Evolutionary conservation across 2,888 invertebrate species (phyloP), one percentile per base, ranked within the genome.

Genomic region (Camponotus fellah): DNA sequence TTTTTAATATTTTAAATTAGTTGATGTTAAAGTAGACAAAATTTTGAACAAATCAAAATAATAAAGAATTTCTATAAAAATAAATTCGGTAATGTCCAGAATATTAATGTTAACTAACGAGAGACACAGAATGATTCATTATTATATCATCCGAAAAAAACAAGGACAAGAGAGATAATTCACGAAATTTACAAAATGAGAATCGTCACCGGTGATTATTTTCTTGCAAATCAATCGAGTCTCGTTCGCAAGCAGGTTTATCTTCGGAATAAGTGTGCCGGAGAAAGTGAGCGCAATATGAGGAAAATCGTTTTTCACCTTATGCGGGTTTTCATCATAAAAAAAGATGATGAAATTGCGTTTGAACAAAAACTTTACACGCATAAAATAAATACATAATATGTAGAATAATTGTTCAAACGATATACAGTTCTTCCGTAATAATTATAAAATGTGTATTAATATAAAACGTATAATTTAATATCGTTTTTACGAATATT

Each of bases 201-300:
- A 71, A 60, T 60, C 79, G 34, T 56, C 66, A 6, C 32, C 53
- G 77, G 14, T 26, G 34, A 34, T 32, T 56, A 69, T 79, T 79
- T 58, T 58, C 34, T 79, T 37, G 71, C 71, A 21, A 46, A 71
- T 46, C 71, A 60, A 71, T 46, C 71, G 77, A 21, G 68, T 43
- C 69, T 53, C 53, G 37, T 37, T 49, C 68, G 58, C 58, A 37
- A 79, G 79, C 79, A 60, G 58, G 17, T 71, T 79, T 49, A 79
- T 43, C 46, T 21, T 71, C 71, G 46, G 8, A 71, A 43, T 72
- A 46, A 60, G n/a, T 53, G 8, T 37, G 34, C 49, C 46, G 46
- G 79, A 80, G 79, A 80, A 80, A 80, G 79, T 80, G 17, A 71
- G 72, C 79, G 60, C 37, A 46, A 71, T 60, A 79, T 46, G 46